These are phyloP conservation scores for Dermolepida albohirtum DNA, from an alignment of 2,888 invertebrate genomes.

Conservation along the genomic window DNA sequence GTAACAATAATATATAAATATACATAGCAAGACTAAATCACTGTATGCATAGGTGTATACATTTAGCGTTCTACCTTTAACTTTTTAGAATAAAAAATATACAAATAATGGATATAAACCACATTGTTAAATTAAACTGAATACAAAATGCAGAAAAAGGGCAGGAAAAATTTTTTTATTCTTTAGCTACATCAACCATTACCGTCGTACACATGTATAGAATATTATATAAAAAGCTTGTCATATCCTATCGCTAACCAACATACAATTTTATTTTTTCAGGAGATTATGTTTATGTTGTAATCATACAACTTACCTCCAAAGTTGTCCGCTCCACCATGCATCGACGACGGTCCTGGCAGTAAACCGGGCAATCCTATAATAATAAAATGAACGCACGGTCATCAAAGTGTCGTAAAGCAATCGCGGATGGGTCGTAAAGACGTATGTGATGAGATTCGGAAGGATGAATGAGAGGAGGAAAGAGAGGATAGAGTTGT, in stretches of 20 bases:
- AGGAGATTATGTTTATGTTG: constrained; percentile 35
- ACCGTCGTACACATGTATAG: no score
- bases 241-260: constrained; percentile 4
- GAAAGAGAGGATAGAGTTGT: constrained; percentile 35
- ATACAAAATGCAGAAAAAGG: no score
- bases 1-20: no score
- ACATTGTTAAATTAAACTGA: no score
- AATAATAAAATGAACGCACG: constrained; percentile 49
- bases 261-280: constrained; percentile 17
- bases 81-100: no score
- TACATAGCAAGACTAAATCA: no score
- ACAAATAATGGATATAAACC: no score
- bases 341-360: constrained; percentile 89
- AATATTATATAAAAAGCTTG: no score
- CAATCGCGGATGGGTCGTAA: constrained; percentile 38
- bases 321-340: constrained; percentile 76
- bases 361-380: constrained; percentile 78
- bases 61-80: no score
- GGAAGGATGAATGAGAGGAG: constrained; percentile 38
- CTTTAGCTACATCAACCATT: no score
- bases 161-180: no score
- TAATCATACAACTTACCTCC: constrained; percentile 70
- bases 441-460: constrained; percentile 39
- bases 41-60: no score
- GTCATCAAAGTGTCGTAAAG: constrained; percentile 37